Percentiles rank a stretch among this genome's conserved stretches.
phyloP scores from a whole-genome alignment of 1,140 invertebrate genomes.

The Colletes gigas region DNA sequence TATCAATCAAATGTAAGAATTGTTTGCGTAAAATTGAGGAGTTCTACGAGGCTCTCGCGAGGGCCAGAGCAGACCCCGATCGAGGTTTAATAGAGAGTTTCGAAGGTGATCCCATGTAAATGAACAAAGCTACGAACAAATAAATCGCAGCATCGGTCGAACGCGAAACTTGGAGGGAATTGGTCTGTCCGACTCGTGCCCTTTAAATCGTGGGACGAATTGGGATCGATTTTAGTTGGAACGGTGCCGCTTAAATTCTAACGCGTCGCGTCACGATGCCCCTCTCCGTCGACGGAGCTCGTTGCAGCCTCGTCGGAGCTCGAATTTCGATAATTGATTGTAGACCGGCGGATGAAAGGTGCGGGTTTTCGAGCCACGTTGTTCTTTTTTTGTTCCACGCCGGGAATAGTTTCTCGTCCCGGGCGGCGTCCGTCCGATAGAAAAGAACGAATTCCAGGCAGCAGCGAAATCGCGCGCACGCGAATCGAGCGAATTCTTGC shows the following conservation, averaged over 20 bases:
- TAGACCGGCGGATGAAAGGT: neutral
- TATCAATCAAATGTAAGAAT: no score
- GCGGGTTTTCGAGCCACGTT: conserved; percentile 18
- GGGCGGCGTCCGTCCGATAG: neutral
- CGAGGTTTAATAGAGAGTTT: no score
- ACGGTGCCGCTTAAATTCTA: conserved; percentile 40
- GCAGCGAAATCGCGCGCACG: neutral
- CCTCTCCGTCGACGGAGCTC: conserved; percentile 18
- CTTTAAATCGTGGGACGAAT: no score
- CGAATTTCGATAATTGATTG: conserved; percentile 57
- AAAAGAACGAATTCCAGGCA: neutral
- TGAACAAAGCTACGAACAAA: no score
- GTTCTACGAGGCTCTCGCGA: no score
- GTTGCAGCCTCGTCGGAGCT: conserved; percentile 23
- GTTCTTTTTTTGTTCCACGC: neutral
- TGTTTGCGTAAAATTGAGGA: no score
- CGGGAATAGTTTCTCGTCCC: neutral
- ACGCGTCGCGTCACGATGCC: conserved; percentile 1
- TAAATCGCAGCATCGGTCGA: no score
- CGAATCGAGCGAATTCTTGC: neutral
- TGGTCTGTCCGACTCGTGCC: no score
- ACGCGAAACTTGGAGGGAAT: no score
- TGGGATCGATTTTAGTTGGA: conserved; percentile 33
- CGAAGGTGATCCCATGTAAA: no score
- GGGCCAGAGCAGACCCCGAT: no score